Percentiles rank a stretch among this genome's conserved stretches.
These are phyloP conservation scores for Agonopterix subpropinquella DNA, from an alignment of 2,888 invertebrate species.

Conservation along the genomic window DNA sequence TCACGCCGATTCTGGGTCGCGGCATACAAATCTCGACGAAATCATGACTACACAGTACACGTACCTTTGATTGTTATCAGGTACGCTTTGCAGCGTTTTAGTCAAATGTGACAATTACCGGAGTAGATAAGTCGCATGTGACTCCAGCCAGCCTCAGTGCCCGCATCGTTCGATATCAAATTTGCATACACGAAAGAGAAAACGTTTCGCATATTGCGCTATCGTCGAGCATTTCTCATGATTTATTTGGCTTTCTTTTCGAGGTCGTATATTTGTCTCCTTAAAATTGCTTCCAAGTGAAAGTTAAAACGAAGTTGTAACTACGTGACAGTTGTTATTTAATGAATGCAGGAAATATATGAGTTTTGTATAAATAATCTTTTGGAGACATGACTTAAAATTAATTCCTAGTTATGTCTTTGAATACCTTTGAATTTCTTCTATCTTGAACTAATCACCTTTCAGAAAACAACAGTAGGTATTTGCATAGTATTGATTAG, in stretches of 20 bases:
- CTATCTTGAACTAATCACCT: too few species aligned
- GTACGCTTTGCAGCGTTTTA: conserved; percentile 23
- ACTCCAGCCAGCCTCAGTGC: too few species aligned
- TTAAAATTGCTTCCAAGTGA: conserved; percentile 49
- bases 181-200: conserved; percentile 53
- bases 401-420: too few species aligned
- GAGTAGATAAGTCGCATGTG: background rate
- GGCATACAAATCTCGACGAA: conserved; percentile 38
- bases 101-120: conserved; percentile 6
- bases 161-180: conserved; percentile 15
- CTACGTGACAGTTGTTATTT: conserved; percentile 38
- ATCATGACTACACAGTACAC: conserved; percentile 28
- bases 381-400: too few species aligned
- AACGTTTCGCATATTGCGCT: conserved; percentile 34
- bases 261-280: conserved; percentile 48
- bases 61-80: conserved; percentile 18
- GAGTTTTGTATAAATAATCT: too few species aligned
- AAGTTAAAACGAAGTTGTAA: conserved; percentile 46
- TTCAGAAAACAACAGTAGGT: too few species aligned
- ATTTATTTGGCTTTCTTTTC: conserved; percentile 43
- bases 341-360: conserved; percentile 10
- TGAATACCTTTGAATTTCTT: too few species aligned
- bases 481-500: too few species aligned
- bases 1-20: conserved; percentile 51
- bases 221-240: conserved; percentile 7